Evolutionary conservation across 2,113 vertebrate species (phyloP).

Genomic region (Urocolius indicus): DNA sequence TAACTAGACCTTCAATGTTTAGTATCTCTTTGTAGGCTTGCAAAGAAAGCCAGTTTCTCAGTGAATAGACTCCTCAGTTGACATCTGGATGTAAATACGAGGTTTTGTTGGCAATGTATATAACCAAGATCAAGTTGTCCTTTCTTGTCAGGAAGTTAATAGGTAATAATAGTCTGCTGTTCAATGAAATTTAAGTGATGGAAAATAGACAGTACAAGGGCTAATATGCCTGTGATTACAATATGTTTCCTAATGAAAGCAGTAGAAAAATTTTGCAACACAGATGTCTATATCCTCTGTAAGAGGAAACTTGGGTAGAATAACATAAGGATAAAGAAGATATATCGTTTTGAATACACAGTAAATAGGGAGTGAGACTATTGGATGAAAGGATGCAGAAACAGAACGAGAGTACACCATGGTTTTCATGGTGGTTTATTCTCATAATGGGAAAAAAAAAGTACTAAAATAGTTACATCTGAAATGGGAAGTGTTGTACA

Average conservation of each 20-base stretch:
- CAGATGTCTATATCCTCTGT: neutral
- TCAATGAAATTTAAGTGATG: slow-evolving; percentile 6
- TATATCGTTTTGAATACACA: neutral
- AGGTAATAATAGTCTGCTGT: neutral
- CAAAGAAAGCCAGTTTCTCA: neutral
- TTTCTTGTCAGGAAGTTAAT: slow-evolving; percentile 18
- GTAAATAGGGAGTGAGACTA: neutral
- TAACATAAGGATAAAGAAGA: neutral
- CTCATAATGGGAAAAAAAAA: neutral
- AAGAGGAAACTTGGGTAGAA: neutral
- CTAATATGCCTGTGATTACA: neutral
- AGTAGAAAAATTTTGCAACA: neutral
- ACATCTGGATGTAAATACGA: neutral
- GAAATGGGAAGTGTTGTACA: neutral
- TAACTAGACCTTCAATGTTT: neutral
- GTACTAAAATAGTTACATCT: neutral
- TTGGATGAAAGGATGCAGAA: neutral
- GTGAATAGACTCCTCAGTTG: neutral
- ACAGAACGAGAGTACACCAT: neutral
- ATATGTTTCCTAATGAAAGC: neutral
- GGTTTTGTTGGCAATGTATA: neutral
- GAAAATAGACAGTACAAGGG: neutral
- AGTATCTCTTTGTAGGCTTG: neutral
- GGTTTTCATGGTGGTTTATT: neutral
- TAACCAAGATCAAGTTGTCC: neutral